A percentile compares a stretch with the other conserved stretches of the same genome.
Evolutionary conservation across 1,140 invertebrate species (phyloP).

Genomic region (Drosophila pandora): DNA sequence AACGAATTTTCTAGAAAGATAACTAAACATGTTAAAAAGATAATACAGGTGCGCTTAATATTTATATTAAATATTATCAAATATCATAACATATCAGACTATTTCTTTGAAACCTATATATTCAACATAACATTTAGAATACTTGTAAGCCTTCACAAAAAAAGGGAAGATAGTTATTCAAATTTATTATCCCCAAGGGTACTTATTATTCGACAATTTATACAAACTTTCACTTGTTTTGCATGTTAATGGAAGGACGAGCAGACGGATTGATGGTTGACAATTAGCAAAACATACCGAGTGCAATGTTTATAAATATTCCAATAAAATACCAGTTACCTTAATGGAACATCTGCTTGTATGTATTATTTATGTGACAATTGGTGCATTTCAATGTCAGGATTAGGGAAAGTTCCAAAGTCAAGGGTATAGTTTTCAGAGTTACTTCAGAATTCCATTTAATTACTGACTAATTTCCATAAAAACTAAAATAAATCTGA

Average conservation of each 20-base stretch:
- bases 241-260: conserved; percentile 56
- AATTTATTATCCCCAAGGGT: conserved; percentile 9
- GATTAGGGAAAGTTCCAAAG: conserved; percentile 13
- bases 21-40: not conserved
- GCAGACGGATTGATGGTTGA: conserved; percentile 52
- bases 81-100: no score
- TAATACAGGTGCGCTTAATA: not conserved
- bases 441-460: not conserved
- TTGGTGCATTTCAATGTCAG: conserved; percentile 44
- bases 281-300: conserved; percentile 62
- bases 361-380: not conserved
- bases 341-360: conserved; percentile 12
- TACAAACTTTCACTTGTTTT: conserved; percentile 28
- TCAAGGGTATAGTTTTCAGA: not conserved
- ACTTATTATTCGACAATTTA: not conserved
- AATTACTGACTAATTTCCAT: not conserved
- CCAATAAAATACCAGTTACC: conserved; percentile 14
- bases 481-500: not conserved
- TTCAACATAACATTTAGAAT: no score
- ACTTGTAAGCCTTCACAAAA: not conserved
- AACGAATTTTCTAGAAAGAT: not conserved
- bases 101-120: no score
- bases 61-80: not conserved
- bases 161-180: not conserved
- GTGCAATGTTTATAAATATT: conserved; percentile 43